Conservation (phyloP, 2,113 vertebrate genomes). For the Malurus alboscapulatus region DNA sequence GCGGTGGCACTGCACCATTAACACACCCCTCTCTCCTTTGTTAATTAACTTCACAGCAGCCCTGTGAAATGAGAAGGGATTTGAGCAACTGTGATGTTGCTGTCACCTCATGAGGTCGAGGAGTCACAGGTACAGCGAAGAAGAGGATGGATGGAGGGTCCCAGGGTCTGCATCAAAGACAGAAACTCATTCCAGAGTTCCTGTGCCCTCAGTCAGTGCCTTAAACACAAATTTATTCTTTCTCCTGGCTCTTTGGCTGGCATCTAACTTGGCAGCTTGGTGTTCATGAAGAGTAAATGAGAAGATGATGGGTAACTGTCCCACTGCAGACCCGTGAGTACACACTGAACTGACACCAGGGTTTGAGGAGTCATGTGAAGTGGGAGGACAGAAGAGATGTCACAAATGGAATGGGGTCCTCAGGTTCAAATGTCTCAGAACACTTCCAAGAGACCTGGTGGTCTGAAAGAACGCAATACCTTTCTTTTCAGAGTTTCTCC, state of each 20-base stretch:
- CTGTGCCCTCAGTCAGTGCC: background rate
- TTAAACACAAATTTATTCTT: background rate
- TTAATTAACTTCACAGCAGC: slow-evolving; percentile 37
- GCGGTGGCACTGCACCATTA: background rate
- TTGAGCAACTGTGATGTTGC: background rate
- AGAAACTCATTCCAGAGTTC: background rate
- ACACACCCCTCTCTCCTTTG: background rate
- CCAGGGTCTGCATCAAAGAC: background rate
- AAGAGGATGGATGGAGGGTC: background rate
- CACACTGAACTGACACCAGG: background rate
- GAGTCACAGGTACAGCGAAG: background rate
- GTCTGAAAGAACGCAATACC: background rate
- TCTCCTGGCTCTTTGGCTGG: background rate
- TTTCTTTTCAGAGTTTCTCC: background rate
- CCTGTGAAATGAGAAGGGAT: background rate
- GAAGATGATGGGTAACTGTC: background rate
- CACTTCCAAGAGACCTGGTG: background rate
- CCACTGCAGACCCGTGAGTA: background rate
- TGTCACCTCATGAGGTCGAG: background rate
- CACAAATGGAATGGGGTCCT: background rate
- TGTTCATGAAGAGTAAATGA: background rate
- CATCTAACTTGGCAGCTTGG: background rate
- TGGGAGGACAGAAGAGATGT: background rate
- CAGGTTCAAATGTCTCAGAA: background rate
- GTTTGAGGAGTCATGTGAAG: background rate